Evolutionary conservation across 2,797 vertebrate genomes (phyloP).

Genomic region (Psittacula echo): DNA sequence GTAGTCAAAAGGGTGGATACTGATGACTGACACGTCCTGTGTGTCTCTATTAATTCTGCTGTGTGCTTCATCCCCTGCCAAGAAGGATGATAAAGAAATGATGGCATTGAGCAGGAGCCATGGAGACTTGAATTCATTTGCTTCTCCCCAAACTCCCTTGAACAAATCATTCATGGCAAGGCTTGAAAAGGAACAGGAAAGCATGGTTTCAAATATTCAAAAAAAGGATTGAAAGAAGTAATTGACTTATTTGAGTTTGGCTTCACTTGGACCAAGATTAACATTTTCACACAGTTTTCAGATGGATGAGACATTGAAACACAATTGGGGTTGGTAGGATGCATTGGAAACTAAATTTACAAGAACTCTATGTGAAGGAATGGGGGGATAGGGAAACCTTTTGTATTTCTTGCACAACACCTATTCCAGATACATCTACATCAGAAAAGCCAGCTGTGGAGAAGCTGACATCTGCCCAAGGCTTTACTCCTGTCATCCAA

Average conservation of each 20-base stretch:
- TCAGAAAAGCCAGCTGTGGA: not conserved
- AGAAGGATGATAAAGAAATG: slow-evolving; percentile 1
- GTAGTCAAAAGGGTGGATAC: slow-evolving; percentile 10
- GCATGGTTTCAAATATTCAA: not conserved
- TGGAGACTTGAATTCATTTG: slow-evolving; percentile 35
- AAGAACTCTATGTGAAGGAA: not conserved
- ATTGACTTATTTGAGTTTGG: not conserved
- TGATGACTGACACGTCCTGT: not conserved
- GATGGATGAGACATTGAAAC: not conserved
- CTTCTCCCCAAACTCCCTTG: not conserved
- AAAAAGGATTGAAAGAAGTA: not conserved
- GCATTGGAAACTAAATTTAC: not conserved
- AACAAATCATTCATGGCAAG: slow-evolving; percentile 30
- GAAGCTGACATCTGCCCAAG: not conserved
- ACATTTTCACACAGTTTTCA: not conserved
- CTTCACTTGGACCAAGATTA: not conserved
- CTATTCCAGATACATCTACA: not conserved
- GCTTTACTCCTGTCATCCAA: not conserved
- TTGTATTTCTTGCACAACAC: not conserved
- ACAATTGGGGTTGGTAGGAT: not conserved
- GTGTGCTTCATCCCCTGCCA: not conserved
- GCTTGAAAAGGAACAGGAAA: slow-evolving; percentile 2
- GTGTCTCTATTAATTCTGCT: slow-evolving; percentile 8
- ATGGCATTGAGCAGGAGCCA: not conserved
- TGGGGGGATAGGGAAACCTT: not conserved